These are phyloP conservation scores for Meta bourneti DNA, from an alignment of 2,888 invertebrate genomes.

Conservation along the genomic window DNA sequence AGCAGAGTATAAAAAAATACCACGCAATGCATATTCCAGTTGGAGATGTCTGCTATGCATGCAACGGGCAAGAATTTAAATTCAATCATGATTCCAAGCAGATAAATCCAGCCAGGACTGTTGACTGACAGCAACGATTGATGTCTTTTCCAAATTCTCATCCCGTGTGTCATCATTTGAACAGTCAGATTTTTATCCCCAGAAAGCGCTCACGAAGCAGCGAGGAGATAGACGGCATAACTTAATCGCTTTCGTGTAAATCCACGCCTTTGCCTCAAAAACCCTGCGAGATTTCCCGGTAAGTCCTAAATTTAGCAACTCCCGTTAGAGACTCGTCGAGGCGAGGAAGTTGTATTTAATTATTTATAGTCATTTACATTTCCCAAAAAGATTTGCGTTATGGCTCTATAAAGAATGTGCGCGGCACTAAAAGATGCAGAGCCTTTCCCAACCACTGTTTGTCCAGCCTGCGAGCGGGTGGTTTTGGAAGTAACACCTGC, in stretches of 20 bases:
- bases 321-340: no score
- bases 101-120: background rate
- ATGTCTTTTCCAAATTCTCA: background rate
- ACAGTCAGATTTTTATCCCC: background rate
- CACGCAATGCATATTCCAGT: background rate
- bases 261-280: background rate
- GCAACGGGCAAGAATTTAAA: background rate
- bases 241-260: no score
- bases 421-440: background rate
- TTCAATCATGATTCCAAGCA: background rate
- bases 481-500: conserved; percentile 9
- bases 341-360: conserved; percentile 1
- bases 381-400: conserved; percentile 1
- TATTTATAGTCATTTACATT: conserved; percentile 35
- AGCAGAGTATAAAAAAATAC: no score
- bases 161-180: background rate
- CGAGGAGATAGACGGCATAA: no score
- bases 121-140: background rate
- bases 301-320: conserved; percentile 6
- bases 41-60: background rate
- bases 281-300: background rate
- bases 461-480: background rate
- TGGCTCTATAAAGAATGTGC: conserved; percentile 13
- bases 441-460: background rate
- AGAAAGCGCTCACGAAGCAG: no score